phyloP scores from a whole-genome alignment of 2,888 invertebrate species.

The Drosophila helvetica region DNA sequence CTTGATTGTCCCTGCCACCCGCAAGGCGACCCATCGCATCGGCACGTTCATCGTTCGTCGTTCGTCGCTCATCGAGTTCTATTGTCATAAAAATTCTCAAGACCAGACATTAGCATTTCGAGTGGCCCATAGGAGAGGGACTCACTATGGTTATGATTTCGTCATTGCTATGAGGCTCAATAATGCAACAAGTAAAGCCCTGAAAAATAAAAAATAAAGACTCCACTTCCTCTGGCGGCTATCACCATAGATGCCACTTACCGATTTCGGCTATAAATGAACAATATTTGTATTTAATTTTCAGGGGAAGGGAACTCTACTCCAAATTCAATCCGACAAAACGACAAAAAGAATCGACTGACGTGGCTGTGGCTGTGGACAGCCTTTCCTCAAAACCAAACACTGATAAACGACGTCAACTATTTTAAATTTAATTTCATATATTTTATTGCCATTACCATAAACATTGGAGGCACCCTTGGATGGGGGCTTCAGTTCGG shows the following conservation, averaged over 20 bases:
- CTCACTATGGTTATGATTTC: slow-evolving; percentile 40
- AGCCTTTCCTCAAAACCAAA: background rate
- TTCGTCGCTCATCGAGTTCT: slow-evolving; percentile 15
- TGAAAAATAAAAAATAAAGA: background rate
- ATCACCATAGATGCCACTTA: slow-evolving; percentile 19
- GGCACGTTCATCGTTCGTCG: slow-evolving; percentile 26
- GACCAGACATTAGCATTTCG: slow-evolving; percentile 64
- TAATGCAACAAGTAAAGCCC: background rate
- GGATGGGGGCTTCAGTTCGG: slow-evolving; percentile 4
- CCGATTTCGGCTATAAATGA: slow-evolving; percentile 30
- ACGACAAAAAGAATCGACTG: too few species aligned
- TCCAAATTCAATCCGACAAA: background rate
- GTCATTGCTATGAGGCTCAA: slow-evolving; percentile 38
- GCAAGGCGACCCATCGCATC: slow-evolving; percentile 32
- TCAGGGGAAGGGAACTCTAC: slow-evolving; percentile 19
- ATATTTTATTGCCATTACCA: slow-evolving; percentile 63
- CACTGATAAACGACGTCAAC: slow-evolving; percentile 52
- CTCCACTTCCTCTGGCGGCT: background rate
- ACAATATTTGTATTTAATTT: slow-evolving; percentile 35
- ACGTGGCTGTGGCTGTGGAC: background rate
- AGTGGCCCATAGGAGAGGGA: slow-evolving; percentile 2
- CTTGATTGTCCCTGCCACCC: background rate
- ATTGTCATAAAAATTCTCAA: slow-evolving; percentile 68
- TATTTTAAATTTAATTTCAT: slow-evolving; percentile 57
- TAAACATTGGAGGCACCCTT: slow-evolving; percentile 42